Conservation (phyloP, 92 coral and sea anemone genomes). For the Parazoanthus darwini region DNA sequence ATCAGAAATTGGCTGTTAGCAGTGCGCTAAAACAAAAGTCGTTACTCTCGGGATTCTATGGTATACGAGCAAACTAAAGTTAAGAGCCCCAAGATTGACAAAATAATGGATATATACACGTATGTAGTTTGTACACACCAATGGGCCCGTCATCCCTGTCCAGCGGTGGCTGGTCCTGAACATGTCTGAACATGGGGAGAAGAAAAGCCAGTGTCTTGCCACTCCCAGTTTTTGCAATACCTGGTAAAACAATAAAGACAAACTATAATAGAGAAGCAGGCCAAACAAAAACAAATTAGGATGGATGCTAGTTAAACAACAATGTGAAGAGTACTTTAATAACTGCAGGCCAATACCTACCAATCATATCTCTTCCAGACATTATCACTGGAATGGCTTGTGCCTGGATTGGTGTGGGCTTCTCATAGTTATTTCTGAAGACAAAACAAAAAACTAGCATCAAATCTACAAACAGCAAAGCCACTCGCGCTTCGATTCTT, state of each 20-base stretch:
- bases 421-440: conserved; percentile 81
- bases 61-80: not conserved
- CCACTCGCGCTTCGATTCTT: no score
- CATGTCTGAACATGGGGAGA: conserved; percentile 96
- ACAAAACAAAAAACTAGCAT: not conserved
- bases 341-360: conserved; percentile 46
- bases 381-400: conserved; percentile 93
- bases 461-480: no score
- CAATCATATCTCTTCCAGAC: conserved; percentile 99
- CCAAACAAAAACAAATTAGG: not conserved
- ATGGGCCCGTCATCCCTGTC: conserved; percentile 98
- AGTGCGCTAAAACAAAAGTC: not conserved
- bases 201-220: conserved; percentile 96
- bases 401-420: conserved; percentile 97
- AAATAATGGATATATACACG: no score
- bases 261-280: not conserved
- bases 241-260: conserved; percentile 31
- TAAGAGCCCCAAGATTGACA: not conserved
- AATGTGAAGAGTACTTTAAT: not conserved
- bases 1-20: not conserved
- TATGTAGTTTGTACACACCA: conserved; percentile 53
- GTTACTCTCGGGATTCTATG: not conserved
- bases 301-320: not conserved
- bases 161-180: conserved; percentile 86
- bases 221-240: conserved; percentile 99